phyloP scores from a whole-genome alignment of 2,113 vertebrate species.

The Scomber scombrus region DNA sequence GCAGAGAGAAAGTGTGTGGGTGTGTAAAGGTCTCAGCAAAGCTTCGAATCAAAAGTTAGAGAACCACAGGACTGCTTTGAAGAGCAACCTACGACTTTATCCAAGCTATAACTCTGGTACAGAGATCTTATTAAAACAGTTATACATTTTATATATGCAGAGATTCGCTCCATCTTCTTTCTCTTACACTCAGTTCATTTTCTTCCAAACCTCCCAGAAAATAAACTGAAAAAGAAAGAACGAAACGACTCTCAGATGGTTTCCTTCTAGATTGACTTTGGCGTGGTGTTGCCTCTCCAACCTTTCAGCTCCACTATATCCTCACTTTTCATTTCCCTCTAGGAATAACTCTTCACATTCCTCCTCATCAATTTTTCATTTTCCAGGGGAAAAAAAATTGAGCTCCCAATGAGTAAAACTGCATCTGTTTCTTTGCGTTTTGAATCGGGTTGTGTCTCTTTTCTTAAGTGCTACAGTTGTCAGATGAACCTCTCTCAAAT shows the following conservation, averaged over 20 bases:
- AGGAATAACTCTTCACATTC: not conserved
- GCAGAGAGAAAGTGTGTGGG: not conserved
- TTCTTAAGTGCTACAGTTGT: not conserved
- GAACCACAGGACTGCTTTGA: not conserved
- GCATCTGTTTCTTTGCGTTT: slow-evolving; percentile 1
- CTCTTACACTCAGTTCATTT: not conserved
- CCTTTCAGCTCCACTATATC: not conserved
- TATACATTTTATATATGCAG: too few species aligned
- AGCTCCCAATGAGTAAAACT: not conserved
- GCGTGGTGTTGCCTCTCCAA: not conserved
- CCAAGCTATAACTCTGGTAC: too few species aligned
- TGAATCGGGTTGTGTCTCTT: not conserved
- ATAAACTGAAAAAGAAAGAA: not conserved
- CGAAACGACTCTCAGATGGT: not conserved
- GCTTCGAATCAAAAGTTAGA: not conserved
- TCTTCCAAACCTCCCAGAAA: not conserved
- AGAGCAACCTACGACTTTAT: too few species aligned
- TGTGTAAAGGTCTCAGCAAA: not conserved
- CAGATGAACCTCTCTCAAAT: not conserved
- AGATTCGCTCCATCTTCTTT: not conserved
- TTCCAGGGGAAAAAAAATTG: not conserved
- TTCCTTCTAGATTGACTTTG: not conserved
- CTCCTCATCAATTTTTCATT: not conserved
- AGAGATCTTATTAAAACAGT: too few species aligned
- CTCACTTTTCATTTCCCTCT: not conserved